Evolutionary conservation across 2,113 vertebrate species (phyloP).

Genomic region (Ranitomeya variabilis): DNA sequence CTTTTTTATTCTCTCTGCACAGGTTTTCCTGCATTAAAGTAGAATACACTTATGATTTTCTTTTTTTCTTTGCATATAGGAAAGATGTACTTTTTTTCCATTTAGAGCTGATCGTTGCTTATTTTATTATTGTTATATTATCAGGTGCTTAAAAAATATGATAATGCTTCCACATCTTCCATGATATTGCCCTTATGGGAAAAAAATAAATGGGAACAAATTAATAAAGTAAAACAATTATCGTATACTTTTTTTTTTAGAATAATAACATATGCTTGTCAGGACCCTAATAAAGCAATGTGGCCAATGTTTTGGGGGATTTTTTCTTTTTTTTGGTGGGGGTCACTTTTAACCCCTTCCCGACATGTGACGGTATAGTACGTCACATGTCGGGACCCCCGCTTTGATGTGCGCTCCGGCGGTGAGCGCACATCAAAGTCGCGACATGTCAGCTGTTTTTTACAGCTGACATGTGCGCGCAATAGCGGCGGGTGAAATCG

Average conservation of each 20-base stretch:
- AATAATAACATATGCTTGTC: too few relatives aligned
- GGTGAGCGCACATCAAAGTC: too few relatives aligned
- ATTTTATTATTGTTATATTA: neutral
- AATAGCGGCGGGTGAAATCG: too few relatives aligned
- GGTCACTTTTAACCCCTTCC: too few relatives aligned
- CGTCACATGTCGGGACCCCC: too few relatives aligned
- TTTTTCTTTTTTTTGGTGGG: too few relatives aligned
- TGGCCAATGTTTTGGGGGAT: too few relatives aligned
- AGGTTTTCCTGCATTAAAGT: neutral
- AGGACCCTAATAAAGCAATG: too few relatives aligned
- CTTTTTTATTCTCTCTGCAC: slow-evolving; percentile 3
- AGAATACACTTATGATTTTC: slow-evolving; percentile 9
- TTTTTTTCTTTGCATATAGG: neutral
- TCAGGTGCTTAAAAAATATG: neutral
- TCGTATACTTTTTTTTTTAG: neutral
- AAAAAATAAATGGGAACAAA: neutral
- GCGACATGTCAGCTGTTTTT: too few relatives aligned
- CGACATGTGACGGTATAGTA: too few relatives aligned
- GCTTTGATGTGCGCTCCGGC: too few relatives aligned
- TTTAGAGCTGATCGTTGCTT: neutral
- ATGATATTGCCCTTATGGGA: neutral
- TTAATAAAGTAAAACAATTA: neutral
- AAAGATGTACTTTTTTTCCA: neutral
- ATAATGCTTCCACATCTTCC: neutral
- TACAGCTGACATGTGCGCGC: too few relatives aligned